Evolutionary conservation across 2,888 invertebrate genomes (phyloP).

Genomic region (Osmoderma eremita): DNA sequence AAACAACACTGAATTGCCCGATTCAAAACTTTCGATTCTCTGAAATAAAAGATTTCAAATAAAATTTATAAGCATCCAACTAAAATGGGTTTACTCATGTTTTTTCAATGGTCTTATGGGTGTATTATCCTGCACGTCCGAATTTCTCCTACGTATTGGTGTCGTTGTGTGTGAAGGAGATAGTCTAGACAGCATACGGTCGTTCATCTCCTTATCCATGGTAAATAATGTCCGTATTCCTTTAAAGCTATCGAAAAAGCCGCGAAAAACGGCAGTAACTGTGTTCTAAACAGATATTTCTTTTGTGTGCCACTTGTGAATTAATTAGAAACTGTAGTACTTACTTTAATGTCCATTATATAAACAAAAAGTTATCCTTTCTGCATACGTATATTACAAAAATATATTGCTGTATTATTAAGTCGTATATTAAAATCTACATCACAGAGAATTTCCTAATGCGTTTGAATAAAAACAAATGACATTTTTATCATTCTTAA

Average conservation of each 20-base stretch:
- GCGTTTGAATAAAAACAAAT: slow-evolving; percentile 19
- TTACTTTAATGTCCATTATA: slow-evolving; percentile 47
- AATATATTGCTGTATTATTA: slow-evolving; percentile 9
- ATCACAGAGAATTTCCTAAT: slow-evolving; percentile 24
- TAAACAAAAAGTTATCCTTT: not conserved
- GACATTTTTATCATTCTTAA: slow-evolving; percentile 13
- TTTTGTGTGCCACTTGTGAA: not conserved
- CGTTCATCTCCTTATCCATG: slow-evolving; percentile 82
- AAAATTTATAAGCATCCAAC: not conserved
- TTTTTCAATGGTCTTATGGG: slow-evolving; percentile 59
- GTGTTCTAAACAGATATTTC: slow-evolving; percentile 69
- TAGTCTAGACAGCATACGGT: slow-evolving; percentile 68
- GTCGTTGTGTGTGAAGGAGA: slow-evolving; percentile 66
- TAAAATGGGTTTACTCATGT: slow-evolving; percentile 64
- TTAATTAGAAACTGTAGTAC: slow-evolving; percentile 16
- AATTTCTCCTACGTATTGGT: slow-evolving; percentile 60
- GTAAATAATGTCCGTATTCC: slow-evolving; percentile 81
- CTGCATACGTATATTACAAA: not conserved
- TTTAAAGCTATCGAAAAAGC: slow-evolving; percentile 81
- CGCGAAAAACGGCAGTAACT: slow-evolving; percentile 73
- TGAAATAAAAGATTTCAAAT: slow-evolving; percentile 62
- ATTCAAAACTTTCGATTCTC: slow-evolving; percentile 85
- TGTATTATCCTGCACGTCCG: slow-evolving; percentile 56
- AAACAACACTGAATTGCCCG: slow-evolving; percentile 85
- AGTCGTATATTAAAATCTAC: not conserved